phyloP scores from a whole-genome alignment of 2,113 vertebrate species.

The Manacus vitellinus region DNA sequence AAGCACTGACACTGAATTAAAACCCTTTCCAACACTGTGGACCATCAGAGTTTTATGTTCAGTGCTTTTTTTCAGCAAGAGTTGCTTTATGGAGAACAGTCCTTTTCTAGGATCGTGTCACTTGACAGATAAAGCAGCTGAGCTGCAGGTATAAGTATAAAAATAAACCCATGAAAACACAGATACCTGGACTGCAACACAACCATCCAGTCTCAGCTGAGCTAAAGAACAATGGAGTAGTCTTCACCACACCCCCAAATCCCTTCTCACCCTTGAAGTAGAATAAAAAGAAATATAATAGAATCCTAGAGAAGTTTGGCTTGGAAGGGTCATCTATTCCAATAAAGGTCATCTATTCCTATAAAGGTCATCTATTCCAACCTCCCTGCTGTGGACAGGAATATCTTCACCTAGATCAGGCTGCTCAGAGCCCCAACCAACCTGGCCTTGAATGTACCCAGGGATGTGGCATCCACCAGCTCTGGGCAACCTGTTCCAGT shows the following conservation, averaged over 20 bases:
- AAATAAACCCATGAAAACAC: slow-evolving; percentile 30
- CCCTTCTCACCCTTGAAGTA: not conserved
- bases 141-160: slow-evolving; percentile 23
- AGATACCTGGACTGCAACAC: slow-evolving; percentile 51
- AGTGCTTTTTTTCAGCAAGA: not conserved
- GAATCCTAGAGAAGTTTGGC: not conserved
- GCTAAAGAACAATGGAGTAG: not conserved
- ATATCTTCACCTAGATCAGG: not conserved
- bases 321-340: not conserved
- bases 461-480: not conserved
- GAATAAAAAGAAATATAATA: not conserved
- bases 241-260: not conserved
- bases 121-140: not conserved
- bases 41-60: not conserved
- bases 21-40: not conserved
- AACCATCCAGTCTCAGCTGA: not conserved
- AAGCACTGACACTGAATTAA: not conserved
- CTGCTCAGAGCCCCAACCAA: not conserved
- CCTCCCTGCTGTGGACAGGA: not conserved
- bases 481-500: not conserved
- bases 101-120: not conserved
- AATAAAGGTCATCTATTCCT: too few relatives aligned
- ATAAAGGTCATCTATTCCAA: not conserved
- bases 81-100: not conserved
- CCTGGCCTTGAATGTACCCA: not conserved